Evolutionary conservation across 35 echinoderm and acorn worm species (phyloP).

Genomic region (Diadema setosum): DNA sequence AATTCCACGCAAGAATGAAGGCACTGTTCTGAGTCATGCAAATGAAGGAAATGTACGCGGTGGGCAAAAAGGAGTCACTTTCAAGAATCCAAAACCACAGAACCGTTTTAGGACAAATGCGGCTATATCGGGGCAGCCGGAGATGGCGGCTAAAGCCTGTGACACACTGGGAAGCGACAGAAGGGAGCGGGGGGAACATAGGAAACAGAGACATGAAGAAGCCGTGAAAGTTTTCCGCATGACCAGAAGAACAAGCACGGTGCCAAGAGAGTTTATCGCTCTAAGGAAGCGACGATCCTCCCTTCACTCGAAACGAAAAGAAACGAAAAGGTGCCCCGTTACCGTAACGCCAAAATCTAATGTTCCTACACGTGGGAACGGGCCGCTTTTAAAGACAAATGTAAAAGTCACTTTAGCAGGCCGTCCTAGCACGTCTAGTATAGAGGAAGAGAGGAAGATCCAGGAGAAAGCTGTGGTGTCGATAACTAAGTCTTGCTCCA

Average conservation of each 20-base stretch:
- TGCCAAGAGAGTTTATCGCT: background rate
- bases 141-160: background rate
- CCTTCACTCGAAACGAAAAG: background rate
- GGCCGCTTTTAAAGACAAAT: background rate
- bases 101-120: no score
- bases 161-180: background rate
- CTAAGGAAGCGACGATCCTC: background rate
- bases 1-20: background rate
- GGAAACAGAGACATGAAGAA: background rate
- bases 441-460: background rate
- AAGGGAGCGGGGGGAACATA: background rate
- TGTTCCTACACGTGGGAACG: background rate
- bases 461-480: background rate
- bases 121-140: background rate
- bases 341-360: background rate
- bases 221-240: background rate
- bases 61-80: no score
- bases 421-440: background rate
- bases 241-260: background rate
- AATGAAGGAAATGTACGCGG: no score
- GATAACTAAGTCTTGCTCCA: no score
- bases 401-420: background rate
- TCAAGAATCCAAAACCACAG: no score
- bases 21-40: no score
- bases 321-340: background rate